Conservation (phyloP, 2,888 invertebrate species). For the Alsophila aescularia region DNA sequence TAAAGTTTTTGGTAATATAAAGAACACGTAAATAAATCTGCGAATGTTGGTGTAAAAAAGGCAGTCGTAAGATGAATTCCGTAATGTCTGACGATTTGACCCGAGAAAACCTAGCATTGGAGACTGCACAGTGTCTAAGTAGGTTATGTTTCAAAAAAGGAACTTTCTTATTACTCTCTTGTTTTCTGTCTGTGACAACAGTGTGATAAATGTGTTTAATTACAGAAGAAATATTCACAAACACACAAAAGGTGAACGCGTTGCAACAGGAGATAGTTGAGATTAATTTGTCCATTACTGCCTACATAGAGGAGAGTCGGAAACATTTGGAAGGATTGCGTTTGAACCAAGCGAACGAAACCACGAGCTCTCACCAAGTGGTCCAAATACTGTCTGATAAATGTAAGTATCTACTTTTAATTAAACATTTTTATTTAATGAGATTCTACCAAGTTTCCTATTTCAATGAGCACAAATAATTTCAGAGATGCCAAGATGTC, state of each 20-base stretch:
- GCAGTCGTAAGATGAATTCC: conserved; percentile 77
- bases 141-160: conserved; percentile 76
- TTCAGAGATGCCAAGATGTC: conserved; percentile 62
- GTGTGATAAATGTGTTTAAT: conserved; percentile 7
- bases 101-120: conserved; percentile 68
- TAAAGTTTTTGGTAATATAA: conserved; percentile 22
- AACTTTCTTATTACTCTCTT: conserved; percentile 60
- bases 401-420: background rate
- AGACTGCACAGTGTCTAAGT: conserved; percentile 72
- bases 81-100: conserved; percentile 69
- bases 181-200: conserved; percentile 51
- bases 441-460: background rate
- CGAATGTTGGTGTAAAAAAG: conserved; percentile 48
- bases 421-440: background rate
- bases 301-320: conserved; percentile 74
- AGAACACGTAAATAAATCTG: conserved; percentile 36
- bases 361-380: conserved; percentile 67
- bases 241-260: conserved; percentile 62
- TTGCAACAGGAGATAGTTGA: conserved; percentile 73
- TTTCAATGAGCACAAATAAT: conserved; percentile 6
- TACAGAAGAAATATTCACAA: conserved; percentile 72
- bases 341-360: conserved; percentile 64
- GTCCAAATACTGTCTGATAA: conserved; percentile 52
- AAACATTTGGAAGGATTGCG: conserved; percentile 61
- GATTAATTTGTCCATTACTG: conserved; percentile 74